Evolutionary conservation across 37 sponge, comb jelly and placozoan genomes (phyloP), one percentile per base, ranked within the genome.

Genomic region (Axinella damicornis): DNA sequence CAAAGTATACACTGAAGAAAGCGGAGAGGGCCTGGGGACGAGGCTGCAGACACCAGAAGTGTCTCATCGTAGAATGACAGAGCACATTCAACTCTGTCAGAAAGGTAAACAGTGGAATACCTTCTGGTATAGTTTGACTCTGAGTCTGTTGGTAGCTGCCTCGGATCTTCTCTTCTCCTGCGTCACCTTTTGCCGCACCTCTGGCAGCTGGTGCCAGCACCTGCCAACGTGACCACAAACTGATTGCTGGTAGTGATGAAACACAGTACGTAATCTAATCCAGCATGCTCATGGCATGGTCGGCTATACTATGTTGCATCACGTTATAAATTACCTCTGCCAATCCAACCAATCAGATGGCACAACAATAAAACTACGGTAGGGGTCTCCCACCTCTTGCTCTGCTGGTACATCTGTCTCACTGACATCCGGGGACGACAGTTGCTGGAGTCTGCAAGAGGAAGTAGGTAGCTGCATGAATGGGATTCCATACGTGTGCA

Each of bases 121-220:
- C 82, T 88, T 55, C 52, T 88, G 88, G 53, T 80, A 88, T 22
- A 80, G 59, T 38, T 88, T 80, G 18, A 88, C 74, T 0, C 82
- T 16, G 12, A 73, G 76, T 74, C 88, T 88, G 77, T 88, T 88
- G 17, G 52, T 75, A 2, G 56, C 70, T 60, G 88, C 88, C 33
- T 80, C 60, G 33, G 69, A 55, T 20, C 15, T 71, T 41, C 70
- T 52, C 57, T 53, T 66, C 69, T 74, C 65, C 52, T 71, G 68
- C 19, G 53, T 17, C 24, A 18, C 58, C 40, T 67, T 63, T 24
- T 53, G 38, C 58, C 34, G 52, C 19, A 74, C 69, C 73, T 82
- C 83, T 18, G 83, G 83, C 63, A 82, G 46, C 6, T 12, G 27
- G 53, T 31, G 13, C 83, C 85, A 75, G 27, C 25, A 32, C 39